Evolutionary conservation across 1,140 invertebrate genomes (phyloP).

Genomic region (Philotrypesis tridentata): DNA sequence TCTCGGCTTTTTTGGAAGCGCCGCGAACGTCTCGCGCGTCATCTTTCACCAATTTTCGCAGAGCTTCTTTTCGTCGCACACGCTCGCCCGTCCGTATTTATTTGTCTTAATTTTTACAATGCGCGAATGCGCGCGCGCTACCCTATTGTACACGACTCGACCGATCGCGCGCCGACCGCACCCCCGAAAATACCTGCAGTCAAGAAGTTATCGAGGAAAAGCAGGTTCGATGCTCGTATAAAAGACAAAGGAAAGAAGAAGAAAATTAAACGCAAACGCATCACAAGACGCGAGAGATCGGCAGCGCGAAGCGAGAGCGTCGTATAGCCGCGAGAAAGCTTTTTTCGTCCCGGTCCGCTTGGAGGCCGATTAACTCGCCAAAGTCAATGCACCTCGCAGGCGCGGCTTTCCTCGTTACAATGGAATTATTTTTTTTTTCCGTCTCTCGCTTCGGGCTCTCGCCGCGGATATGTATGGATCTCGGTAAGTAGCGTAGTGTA

Average conservation of each 20-base stretch:
- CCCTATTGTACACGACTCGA: not conserved
- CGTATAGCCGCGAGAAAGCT: not conserved
- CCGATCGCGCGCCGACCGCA: not conserved
- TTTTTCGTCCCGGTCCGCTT: not conserved
- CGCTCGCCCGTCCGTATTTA: conserved; percentile 17
- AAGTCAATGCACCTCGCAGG: not conserved
- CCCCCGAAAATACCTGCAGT: not conserved
- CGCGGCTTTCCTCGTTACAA: not conserved
- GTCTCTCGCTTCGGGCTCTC: not conserved
- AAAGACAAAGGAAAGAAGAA: conserved; percentile 13
- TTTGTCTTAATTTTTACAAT: not conserved
- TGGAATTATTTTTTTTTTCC: not conserved
- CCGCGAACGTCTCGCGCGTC: not conserved
- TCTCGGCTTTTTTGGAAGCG: conserved; percentile 3
- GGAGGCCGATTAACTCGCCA: not conserved
- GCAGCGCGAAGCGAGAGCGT: not conserved
- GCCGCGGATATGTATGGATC: conserved; percentile 28
- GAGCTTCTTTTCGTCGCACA: conserved; percentile 7
- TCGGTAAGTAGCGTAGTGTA: conserved; percentile 29
- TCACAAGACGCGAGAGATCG: too few relatives aligned
- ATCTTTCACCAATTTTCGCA: not conserved
- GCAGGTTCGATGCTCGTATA: not conserved
- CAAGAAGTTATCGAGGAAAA: conserved; percentile 1
- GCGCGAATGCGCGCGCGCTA: not conserved
- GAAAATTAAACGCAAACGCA: not conserved